These are phyloP conservation scores for Ormia ochracea DNA, from an alignment of 2,888 invertebrate genomes.

Conservation along the genomic window DNA sequence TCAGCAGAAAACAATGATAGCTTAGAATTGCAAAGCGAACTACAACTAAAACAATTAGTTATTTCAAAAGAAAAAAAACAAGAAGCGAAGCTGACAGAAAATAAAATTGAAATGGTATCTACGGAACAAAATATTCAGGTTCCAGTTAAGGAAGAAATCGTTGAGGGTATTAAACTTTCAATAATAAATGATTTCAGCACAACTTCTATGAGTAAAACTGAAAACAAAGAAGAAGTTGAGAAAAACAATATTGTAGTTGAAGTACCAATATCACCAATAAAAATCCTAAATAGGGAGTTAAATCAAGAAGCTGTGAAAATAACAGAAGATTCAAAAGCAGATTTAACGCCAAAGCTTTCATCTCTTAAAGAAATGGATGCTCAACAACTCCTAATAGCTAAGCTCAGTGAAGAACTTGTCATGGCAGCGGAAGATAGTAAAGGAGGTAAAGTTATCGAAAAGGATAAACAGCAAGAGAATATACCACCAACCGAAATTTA, in stretches of 20 bases:
- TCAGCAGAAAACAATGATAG: background rate
- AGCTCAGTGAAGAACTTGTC: constrained; percentile 27
- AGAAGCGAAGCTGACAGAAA: background rate
- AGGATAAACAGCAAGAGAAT: background rate
- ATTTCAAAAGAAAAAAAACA: background rate
- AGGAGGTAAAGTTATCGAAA: background rate
- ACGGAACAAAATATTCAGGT: constrained; percentile 1
- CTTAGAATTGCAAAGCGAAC: background rate
- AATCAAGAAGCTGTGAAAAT: background rate
- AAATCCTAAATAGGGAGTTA: background rate
- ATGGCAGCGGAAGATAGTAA: background rate
- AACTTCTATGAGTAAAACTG: background rate
- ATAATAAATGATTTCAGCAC: constrained; percentile 19
- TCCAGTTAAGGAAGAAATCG: background rate
- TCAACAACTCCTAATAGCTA: background rate
- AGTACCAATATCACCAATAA: background rate
- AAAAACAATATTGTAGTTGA: background rate
- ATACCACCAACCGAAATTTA: background rate
- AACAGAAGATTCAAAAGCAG: background rate
- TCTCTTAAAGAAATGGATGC: background rate
- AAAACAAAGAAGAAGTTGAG: background rate
- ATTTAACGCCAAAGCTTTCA: background rate
- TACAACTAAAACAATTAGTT: background rate
- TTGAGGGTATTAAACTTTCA: background rate
- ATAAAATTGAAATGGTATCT: background rate